These are phyloP conservation scores for Labia minor DNA, from an alignment of 2,888 invertebrate genomes.

Conservation along the genomic window DNA sequence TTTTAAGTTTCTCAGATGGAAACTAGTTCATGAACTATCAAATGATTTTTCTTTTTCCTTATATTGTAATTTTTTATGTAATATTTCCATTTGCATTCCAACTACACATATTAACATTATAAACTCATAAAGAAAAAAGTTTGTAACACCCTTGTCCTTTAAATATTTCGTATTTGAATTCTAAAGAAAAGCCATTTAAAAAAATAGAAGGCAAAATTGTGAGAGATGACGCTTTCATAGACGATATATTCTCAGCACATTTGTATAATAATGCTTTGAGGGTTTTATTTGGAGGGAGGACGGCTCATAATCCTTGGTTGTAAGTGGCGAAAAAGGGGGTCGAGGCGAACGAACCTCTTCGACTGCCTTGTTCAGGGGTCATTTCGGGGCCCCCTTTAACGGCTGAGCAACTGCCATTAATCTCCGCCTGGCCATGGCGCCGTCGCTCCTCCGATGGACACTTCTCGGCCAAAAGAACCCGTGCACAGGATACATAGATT, in stretches of 20 bases:
- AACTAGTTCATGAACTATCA: neutral
- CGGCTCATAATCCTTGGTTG: neutral
- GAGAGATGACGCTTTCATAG: neutral
- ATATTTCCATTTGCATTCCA: neutral
- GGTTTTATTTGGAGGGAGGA: neutral
- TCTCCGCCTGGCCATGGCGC: neutral
- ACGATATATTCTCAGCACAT: neutral
- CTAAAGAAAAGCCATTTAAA: neutral
- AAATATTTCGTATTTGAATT: neutral
- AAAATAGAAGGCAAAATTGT: neutral
- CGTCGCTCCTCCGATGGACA: constrained; percentile 6
- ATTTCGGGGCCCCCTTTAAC: neutral
- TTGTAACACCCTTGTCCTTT: neutral
- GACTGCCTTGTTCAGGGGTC: too few relatives aligned
- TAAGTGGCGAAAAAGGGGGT: neutral
- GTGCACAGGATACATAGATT: neutral
- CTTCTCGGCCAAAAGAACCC: neutral
- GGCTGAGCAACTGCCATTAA: constrained; percentile 1
- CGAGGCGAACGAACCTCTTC: neutral
- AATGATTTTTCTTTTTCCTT: neutral
- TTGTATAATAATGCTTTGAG: constrained; percentile 13
- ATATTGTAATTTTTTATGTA: neutral
- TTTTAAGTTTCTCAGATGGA: neutral
- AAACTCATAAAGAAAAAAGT: neutral
- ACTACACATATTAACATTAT: constrained; percentile 3